Evolutionary conservation across 2,797 vertebrate genomes (phyloP).

Genomic region (Balearica regulorum): DNA sequence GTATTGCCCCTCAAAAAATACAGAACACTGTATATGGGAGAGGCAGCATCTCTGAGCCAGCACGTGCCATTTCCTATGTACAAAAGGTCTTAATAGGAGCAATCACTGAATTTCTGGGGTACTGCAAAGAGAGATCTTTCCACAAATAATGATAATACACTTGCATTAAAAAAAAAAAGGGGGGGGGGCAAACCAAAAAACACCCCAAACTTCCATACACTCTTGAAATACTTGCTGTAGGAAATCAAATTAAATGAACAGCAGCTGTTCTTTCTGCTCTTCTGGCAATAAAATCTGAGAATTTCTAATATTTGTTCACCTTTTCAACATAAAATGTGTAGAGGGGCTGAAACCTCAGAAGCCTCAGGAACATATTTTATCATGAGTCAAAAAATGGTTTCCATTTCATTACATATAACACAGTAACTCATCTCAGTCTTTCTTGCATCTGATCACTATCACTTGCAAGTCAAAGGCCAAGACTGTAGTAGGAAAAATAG

Average conservation of each 20-base stretch:
- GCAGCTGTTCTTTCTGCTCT: not conserved
- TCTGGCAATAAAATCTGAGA: not conserved
- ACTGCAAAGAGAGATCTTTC: not conserved
- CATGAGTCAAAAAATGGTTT: not conserved
- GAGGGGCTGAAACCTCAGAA: not conserved
- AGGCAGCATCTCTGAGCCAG: not conserved
- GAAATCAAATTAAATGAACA: not conserved
- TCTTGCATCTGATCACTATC: constrained; percentile 3
- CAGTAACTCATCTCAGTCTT: not conserved
- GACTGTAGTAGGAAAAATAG: not conserved
- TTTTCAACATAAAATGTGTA: not conserved
- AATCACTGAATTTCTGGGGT: not conserved
- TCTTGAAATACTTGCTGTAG: not conserved
- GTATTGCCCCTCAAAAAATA: not conserved
- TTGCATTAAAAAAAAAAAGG: not conserved
- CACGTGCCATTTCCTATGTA: not conserved
- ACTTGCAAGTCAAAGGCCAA: not conserved
- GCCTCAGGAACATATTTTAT: not conserved
- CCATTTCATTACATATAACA: not conserved
- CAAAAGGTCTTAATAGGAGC: not conserved
- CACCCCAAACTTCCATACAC: not conserved
- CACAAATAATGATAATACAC: not conserved
- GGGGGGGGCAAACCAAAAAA: not conserved
- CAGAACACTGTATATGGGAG: not conserved
- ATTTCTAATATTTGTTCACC: not conserved